Conservation (phyloP, 2,113 vertebrate genomes). For the Pluvianellus socialis region DNA sequence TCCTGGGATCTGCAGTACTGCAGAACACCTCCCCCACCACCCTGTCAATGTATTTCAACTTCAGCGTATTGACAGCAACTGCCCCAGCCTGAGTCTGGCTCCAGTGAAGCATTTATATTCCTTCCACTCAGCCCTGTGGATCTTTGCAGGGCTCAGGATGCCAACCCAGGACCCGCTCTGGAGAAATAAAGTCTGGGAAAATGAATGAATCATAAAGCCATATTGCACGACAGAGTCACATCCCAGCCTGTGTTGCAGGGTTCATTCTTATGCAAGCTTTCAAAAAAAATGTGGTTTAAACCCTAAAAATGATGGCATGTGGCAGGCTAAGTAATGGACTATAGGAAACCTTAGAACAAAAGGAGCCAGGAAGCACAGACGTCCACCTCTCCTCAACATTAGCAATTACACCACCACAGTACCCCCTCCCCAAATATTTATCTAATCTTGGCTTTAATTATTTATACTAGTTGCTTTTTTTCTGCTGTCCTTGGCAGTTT, state of each 20-base stretch:
- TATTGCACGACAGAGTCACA: not conserved
- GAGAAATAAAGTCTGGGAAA: conserved; percentile 25
- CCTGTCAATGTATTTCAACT: conserved; percentile 16
- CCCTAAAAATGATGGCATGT: not conserved
- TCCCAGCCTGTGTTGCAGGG: not conserved
- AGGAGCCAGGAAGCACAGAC: not conserved
- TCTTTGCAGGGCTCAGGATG: conserved; percentile 3
- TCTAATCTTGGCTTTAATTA: conserved; percentile 47
- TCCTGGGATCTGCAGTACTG: not conserved
- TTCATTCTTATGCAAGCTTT: not conserved
- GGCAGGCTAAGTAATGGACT: not conserved
- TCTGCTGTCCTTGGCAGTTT: conserved; percentile 20
- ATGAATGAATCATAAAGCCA: conserved; percentile 36
- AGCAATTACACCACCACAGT: not conserved
- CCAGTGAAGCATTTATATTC: conserved; percentile 43
- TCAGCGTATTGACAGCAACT: conserved; percentile 28
- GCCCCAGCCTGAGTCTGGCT: conserved; percentile 26
- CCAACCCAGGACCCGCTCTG: not conserved
- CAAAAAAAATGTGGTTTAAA: not conserved
- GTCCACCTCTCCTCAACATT: not conserved
- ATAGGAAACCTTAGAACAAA: not conserved
- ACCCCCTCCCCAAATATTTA: conserved; percentile 35
- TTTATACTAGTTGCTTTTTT: conserved; percentile 31
- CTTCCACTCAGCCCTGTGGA: not conserved
- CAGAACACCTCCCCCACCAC: conserved; percentile 7